phyloP scores from a whole-genome alignment of 2,113 vertebrate genomes.

The Hippocampus mohnikei region DNA sequence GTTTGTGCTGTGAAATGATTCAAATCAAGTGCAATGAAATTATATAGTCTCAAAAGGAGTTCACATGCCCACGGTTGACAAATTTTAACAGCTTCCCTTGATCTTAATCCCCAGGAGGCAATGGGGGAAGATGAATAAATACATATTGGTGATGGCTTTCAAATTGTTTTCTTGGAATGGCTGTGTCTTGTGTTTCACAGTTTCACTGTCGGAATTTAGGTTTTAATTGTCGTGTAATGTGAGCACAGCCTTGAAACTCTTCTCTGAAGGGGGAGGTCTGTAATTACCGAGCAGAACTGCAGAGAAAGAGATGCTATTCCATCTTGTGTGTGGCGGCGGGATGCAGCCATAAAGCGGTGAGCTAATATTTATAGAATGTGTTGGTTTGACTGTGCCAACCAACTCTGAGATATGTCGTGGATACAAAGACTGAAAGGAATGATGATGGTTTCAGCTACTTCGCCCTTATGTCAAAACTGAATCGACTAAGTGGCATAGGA shows the following conservation, averaged over 20 bases:
- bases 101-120: too few relatives aligned
- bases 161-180: background rate
- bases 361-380: constrained; percentile 42
- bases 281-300: constrained; percentile 47
- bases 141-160: background rate
- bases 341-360: constrained; percentile 27
- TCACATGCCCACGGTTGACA: too few relatives aligned
- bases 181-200: constrained; percentile 25
- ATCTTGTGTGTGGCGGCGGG: constrained; percentile 20
- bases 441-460: constrained; percentile 8
- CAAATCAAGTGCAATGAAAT: too few relatives aligned
- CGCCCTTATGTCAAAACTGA: background rate
- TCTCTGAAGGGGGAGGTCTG: constrained; percentile 35
- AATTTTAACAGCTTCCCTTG: too few relatives aligned
- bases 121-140: too few relatives aligned
- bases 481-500: constrained; percentile 1
- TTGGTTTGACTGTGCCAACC: constrained; percentile 3
- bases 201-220: constrained; percentile 34
- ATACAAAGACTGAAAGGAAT: constrained; percentile 14
- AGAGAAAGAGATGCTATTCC: constrained; percentile 37
- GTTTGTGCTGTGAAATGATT: background rate
- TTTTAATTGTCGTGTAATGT: constrained; percentile 36
- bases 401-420: constrained; percentile 8
- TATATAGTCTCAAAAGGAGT: too few relatives aligned
- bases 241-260: constrained; percentile 17